Base-by-base conservation (phyloP, 2,113 vertebrate species). In the Lepus europaeus region DNA sequence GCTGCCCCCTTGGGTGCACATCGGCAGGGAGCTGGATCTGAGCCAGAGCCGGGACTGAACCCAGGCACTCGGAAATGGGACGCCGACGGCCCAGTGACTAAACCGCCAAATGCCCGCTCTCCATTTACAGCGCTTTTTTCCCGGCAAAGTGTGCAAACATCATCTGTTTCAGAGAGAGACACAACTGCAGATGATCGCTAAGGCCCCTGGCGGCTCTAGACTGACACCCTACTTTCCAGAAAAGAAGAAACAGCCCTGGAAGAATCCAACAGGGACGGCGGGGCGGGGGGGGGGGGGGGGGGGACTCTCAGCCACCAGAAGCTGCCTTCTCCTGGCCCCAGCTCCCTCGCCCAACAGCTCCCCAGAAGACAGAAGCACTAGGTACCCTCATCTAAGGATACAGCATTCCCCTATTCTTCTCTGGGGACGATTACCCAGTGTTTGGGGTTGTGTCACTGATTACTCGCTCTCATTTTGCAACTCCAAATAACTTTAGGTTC, bases 401-500 rank as follows among this genome's bases (percentile, higher is more conserved):
- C 97, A 96, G 70, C 64, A 53, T 87, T 89, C 92, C 81, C 56
- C 83, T 85, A 45, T 96, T 96, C 93, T 97, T 96, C 96, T 78
- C 51, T 23, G 36, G 87, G 85, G 90, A 93, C 94, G 95, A 97
- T 94, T 90, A 96, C 2, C 23, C 68, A 82, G 74, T 63, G 64
- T 87, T 91, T 96, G 73, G 23, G 80, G 91, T 97, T 96, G 87
- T 97, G 89, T 90, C 91, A 91, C 90, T 77, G 74, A 95, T 95
- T 92, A 87, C 84, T 92, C 8, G 36, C 66, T 70, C 92, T 78
- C 86, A 17, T 96, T 96, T 72, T 93, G 90, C 59, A 72, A 96
- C 97, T 96, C 90, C 93, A 95, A 95, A 95, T 97, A 97, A 97
- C 80, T 97, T 96, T 73, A 91, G 61, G 97, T 98, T 98, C 70